Conservation (phyloP, 2,888 invertebrate species). For the Glaucopsyche alexis region DNA sequence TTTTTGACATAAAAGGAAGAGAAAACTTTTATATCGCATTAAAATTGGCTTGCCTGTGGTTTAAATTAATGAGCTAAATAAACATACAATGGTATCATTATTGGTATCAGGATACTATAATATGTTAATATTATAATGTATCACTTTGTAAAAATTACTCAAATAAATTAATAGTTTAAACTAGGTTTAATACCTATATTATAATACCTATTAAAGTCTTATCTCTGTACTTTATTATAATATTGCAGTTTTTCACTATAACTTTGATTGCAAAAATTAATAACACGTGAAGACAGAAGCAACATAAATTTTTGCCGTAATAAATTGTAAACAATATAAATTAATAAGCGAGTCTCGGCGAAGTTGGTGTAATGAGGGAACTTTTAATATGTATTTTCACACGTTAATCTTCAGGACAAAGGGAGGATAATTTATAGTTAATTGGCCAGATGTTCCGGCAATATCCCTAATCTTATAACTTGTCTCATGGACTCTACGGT, state of each 20-base stretch:
- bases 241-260: neutral
- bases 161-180: too few relatives aligned
- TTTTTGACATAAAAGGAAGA: too few relatives aligned
- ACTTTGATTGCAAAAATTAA: neutral
- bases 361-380: slow-evolving; percentile 24
- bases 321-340: slow-evolving; percentile 24
- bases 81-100: too few relatives aligned
- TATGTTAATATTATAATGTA: too few relatives aligned
- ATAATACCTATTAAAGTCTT: too few relatives aligned
- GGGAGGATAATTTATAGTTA: slow-evolving; percentile 28
- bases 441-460: slow-evolving; percentile 12
- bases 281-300: neutral
- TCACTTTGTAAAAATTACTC: too few relatives aligned
- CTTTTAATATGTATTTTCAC: slow-evolving; percentile 27
- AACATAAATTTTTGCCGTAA: neutral
- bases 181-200: too few relatives aligned
- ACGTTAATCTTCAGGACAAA: slow-evolving; percentile 22
- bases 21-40: too few relatives aligned
- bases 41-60: too few relatives aligned
- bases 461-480: slow-evolving; percentile 3
- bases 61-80: too few relatives aligned
- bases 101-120: too few relatives aligned
- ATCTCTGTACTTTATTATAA: neutral
- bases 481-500: neutral
- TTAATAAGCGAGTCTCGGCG: neutral